Percentiles rank a stretch among this genome's conserved stretches.
phyloP scores from a whole-genome alignment of 2,113 vertebrate genomes.

The Vimba vimba region DNA sequence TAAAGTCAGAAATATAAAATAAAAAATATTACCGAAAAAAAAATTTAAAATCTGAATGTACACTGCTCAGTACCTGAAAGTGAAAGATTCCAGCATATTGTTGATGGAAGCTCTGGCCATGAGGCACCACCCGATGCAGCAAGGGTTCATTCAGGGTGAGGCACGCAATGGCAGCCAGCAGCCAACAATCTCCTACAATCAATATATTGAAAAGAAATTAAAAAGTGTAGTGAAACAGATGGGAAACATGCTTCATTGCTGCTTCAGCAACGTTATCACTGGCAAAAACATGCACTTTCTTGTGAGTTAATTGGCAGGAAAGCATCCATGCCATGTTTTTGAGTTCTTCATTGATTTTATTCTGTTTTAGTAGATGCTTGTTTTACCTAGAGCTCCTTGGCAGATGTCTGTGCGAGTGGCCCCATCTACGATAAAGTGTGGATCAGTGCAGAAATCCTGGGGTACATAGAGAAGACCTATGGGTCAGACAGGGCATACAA shows the following conservation, averaged over 20 bases:
- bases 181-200: constrained; percentile 77
- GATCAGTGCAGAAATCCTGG: constrained; percentile 85
- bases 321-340: background rate
- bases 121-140: constrained; percentile 88
- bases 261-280: background rate
- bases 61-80: constrained; percentile 73
- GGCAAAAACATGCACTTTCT: background rate
- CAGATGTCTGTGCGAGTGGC: constrained; percentile 95
- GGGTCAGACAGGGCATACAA: constrained; percentile 51
- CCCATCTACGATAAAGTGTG: constrained; percentile 91
- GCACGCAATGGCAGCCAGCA: constrained; percentile 78
- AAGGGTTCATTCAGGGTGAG: constrained; percentile 76
- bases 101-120: constrained; percentile 83
- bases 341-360: background rate
- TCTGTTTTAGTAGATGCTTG: background rate
- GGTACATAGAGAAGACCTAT: constrained; percentile 57
- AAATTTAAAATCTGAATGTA: background rate
- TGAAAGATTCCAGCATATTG: constrained; percentile 93
- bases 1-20: background rate
- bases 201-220: background rate
- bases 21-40: background rate
- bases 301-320: background rate
- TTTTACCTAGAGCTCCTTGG: constrained; percentile 81
- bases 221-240: background rate
- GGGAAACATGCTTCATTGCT: background rate